Base-by-base conservation (phyloP, 2,797 vertebrate species). In the Pelobates cultripes region DNA sequence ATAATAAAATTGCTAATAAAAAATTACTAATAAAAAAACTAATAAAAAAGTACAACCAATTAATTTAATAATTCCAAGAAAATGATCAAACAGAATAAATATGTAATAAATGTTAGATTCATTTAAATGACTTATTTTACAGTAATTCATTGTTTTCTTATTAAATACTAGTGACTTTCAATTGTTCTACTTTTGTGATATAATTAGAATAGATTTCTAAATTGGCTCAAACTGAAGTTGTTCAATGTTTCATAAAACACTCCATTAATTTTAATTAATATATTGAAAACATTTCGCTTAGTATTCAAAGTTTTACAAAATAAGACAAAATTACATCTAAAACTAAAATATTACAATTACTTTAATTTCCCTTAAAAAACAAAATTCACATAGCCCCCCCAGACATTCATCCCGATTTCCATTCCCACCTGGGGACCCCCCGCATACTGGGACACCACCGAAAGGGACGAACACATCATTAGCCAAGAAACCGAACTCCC, bases 141-240 rank as follows among this genome's bases (percentile, higher is more conserved):
- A 44, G 55, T 14, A 75, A 53, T 41, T 70, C 73, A 28, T 79
- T 79, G 9, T 53, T 69, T 47, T 53, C 7, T n/a, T 60, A 69
- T 55, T 55, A 53, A 80, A 69, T n/a, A 47, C 64, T 69, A 47
- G 68, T 57, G 63, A 40, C 51, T 68, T 75, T 69, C 72, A 75
- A 70, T 75, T 41, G 73, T 70, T 55, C 70, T 8, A 47, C 44
- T 45, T 47, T 40, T 70, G 42, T 5, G 57, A 66, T 4, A 73
- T 82, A 82, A 82, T 82, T 73, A 73, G 70, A 82, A 73, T 82
- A 14, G 68, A 77, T 72, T 82, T 43, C 47, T 67, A 7, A 53
- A 7, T 45, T 43, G 43, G 6, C 42, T 66, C 53, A 40, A 43
- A 47, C 64, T 53, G 43, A 73, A 77, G 68, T 73, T 82, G 60